Base-by-base conservation (phyloP, 2,888 invertebrate species). In the Catocala fraxini region DNA sequence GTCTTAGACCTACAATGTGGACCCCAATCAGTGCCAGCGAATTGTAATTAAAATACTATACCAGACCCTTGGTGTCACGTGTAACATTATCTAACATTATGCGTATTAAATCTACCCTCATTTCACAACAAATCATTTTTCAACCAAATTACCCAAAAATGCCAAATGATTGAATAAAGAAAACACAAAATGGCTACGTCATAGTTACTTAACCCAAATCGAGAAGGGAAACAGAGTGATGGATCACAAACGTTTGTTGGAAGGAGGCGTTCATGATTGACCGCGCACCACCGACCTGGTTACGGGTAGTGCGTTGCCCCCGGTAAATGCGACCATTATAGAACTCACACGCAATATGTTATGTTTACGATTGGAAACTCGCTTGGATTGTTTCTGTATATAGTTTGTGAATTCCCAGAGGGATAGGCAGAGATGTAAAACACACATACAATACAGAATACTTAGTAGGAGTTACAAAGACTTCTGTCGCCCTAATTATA, bases 211-310 rank as follows among this genome's bases (percentile, higher is more conserved):
- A 73, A 68, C 72, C 65, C 63, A 68, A 63, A 58, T 69, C 12
- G 33, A 51, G 65, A 64, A 62, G 57, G 66, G 70, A 68, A 56
- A 61, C 68, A 60, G 39, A 56, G 77, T 84, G 85, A 85, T 85
- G 75, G 84, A 85, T 85, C 63, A 69, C 73, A 60, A 59, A 72
- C 72, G 75, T 69, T 56, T 25, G 61, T 65, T 59, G 66, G 49
- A 65, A 78, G 77, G 68, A 73, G 67, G 68, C 58, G 73, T 65
- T 57, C 59, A 56, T 82, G 85, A 84, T 85, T 80, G 83, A 83
- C 83, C 73, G 80, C 57, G 39, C 35, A 61, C 69, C 59, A 54
- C 66, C 60, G 77, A 70, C 75, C 68, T 58, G 54, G 63, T 73
- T 81, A 56, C 62, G 60, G 65, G 42, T 35, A 62, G 79, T 80